Percentiles rank a stretch among this genome's conserved stretches.
Conservation (phyloP, 23 tunicate species). For the Clavelina lepadiformis region DNA sequence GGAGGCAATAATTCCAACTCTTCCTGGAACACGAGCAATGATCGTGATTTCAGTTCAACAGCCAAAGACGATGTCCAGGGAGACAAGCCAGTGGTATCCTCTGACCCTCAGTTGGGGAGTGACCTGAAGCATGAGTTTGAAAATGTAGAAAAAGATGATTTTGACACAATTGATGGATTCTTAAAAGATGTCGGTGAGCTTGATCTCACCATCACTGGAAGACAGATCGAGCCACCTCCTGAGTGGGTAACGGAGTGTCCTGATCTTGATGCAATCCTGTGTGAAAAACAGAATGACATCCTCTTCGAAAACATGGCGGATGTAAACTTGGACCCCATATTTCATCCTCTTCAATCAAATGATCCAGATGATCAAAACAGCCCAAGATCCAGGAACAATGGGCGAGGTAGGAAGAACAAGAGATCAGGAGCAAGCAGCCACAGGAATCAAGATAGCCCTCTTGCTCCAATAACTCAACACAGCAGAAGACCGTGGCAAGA, state of each 20-base stretch:
- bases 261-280: slow-evolving; percentile 43
- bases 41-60: background rate
- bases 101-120: background rate
- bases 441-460: too few relatives aligned
- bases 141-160: background rate
- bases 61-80: background rate
- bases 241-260: slow-evolving; percentile 55
- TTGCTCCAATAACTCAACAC: too few relatives aligned
- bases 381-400: too few relatives aligned
- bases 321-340: too few relatives aligned
- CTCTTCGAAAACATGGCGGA: too few relatives aligned
- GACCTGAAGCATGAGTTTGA: background rate
- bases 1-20: background rate
- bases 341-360: too few relatives aligned
- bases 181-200: slow-evolving; percentile 47
- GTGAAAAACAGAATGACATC: slow-evolving; percentile 72
- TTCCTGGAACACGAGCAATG: background rate
- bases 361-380: too few relatives aligned
- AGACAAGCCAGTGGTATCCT: background rate
- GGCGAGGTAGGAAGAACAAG: too few relatives aligned
- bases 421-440: too few relatives aligned
- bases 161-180: slow-evolving; percentile 23
- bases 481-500: slow-evolving; percentile 31
- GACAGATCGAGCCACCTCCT: slow-evolving; percentile 49
- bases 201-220: slow-evolving; percentile 63